Evolutionary conservation across 2,888 invertebrate species (phyloP).

Genomic region (Laothoe populi): DNA sequence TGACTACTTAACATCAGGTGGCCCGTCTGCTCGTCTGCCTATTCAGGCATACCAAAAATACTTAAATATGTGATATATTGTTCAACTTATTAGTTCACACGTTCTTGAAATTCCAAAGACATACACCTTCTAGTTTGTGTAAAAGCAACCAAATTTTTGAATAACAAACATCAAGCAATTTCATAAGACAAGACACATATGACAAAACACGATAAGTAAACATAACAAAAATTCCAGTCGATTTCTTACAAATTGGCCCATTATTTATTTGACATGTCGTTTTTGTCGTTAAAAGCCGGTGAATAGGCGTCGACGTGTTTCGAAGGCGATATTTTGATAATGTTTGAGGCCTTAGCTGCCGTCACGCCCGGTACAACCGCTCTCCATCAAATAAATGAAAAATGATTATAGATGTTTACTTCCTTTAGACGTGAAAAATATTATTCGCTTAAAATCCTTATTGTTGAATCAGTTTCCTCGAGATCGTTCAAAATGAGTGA

Average conservation of each 20-base stretch:
- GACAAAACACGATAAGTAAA: conserved; percentile 12
- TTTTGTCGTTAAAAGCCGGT: conserved; percentile 15
- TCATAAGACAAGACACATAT: neutral
- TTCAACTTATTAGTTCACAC: no score
- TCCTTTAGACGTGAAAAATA: neutral
- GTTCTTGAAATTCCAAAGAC: no score
- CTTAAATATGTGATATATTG: no score
- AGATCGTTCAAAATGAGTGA: neutral
- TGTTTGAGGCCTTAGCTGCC: conserved; percentile 20
- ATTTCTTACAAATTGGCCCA: conserved; percentile 22
- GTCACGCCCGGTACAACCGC: conserved; percentile 19
- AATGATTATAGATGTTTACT: conserved; percentile 16
- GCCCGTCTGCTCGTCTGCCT: no score
- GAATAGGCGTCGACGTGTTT: conserved; percentile 11
- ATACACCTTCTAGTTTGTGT: no score
- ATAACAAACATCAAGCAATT: neutral
- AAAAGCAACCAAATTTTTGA: no score
- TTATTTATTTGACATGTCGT: conserved; percentile 17
- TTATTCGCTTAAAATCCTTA: neutral
- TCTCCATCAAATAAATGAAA: conserved; percentile 26
- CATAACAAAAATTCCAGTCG: neutral
- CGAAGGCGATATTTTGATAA: conserved; percentile 20
- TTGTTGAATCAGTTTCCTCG: neutral
- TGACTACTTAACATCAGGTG: no score
- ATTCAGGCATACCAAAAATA: no score